Percentiles rank a stretch among this genome's conserved stretches.
These are phyloP conservation scores for Pterois miles DNA, from an alignment of 2,797 vertebrate genomes.

Conservation along the genomic window DNA sequence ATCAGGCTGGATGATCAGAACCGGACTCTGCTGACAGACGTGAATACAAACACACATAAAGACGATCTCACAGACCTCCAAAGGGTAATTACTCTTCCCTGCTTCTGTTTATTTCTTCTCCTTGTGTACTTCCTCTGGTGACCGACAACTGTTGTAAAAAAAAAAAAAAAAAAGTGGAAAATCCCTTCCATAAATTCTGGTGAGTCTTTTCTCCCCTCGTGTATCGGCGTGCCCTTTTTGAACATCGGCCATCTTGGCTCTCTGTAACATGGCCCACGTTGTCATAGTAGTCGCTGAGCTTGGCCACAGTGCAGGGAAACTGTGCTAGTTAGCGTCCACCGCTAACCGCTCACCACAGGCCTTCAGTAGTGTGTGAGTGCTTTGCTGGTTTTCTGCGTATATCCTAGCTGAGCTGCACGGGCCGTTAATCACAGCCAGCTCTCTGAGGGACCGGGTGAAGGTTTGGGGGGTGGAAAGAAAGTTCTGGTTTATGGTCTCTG, in stretches of 20 bases:
- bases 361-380: conserved; percentile 7
- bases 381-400: conserved; percentile 16
- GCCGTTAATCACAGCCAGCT: conserved; percentile 44
- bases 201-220: conserved; percentile 36
- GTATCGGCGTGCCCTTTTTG: conserved; percentile 32
- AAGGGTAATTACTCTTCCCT: conserved; percentile 35
- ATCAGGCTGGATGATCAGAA: conserved; percentile 29
- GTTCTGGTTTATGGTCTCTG: conserved; percentile 34
- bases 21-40: conserved; percentile 12
- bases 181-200: conserved; percentile 54
- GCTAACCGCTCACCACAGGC: conserved; percentile 51
- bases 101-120: conserved; percentile 47
- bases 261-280: not conserved
- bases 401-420: conserved; percentile 37
- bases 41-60: conserved; percentile 32
- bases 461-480: conserved; percentile 24
- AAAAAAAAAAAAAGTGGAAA: conserved; percentile 53
- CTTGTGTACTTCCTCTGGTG: conserved; percentile 45
- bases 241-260: conserved; percentile 60
- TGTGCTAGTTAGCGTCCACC: conserved; percentile 34
- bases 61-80: conserved; percentile 12
- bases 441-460: conserved; percentile 3
- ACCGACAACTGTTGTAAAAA: conserved; percentile 18
- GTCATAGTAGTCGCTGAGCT: conserved; percentile 32
- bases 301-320: conserved; percentile 31